Base-by-base conservation (phyloP, 1,140 invertebrate genomes). In the Calephelis virginiensis region DNA sequence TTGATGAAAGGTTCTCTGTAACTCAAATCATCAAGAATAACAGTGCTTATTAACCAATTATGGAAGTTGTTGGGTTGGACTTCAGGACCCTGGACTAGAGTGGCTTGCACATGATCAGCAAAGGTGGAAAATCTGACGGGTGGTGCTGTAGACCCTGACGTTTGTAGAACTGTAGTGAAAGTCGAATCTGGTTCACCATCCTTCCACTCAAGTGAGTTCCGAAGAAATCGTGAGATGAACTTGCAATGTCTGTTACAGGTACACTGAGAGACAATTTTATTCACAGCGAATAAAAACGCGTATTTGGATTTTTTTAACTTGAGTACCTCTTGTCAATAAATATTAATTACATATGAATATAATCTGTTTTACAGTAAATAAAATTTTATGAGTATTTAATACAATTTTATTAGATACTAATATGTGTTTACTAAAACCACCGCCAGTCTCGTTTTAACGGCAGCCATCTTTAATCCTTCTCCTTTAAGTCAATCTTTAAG, bases 1-100 rank as follows among this genome's bases (percentile, higher is more conserved):
- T 48, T 48, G 12, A 48, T 48, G 47, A 48, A 48, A 48, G 47
- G 47, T 5, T 47, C 46, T 47, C 46, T 47, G 46, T 47, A 48
- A 48, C 47, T 48, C 47, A 48, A 48, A 48, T 48, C 47, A 48
- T 48, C 47, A 48, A 48, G 47, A 48, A n/a, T 48, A 48, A 48
- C 47, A 48, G 47, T 48, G 11, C 47, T 48, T 48, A 48, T n/a
- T 48, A 48, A 48, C 47, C 47, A 48, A 47, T 47, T 47, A 47
- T 47, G 46, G 11, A 47, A 47, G 46, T 8, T 47, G 11, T n/a
- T 47, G 46, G 46, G 46, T n/a, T 47, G 46, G 11, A 47, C 46
- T 47, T 47, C 46, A 11, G 46, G 46, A 47, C 46, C 46, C 46
- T 47, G 46, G 46, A 47, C 46, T 47, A 47, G 46, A 47, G 46